Percentiles rank a stretch among this genome's conserved stretches.
phyloP scores from a whole-genome alignment of 2,113 vertebrate genomes.

The Dasyurus viverrinus region DNA sequence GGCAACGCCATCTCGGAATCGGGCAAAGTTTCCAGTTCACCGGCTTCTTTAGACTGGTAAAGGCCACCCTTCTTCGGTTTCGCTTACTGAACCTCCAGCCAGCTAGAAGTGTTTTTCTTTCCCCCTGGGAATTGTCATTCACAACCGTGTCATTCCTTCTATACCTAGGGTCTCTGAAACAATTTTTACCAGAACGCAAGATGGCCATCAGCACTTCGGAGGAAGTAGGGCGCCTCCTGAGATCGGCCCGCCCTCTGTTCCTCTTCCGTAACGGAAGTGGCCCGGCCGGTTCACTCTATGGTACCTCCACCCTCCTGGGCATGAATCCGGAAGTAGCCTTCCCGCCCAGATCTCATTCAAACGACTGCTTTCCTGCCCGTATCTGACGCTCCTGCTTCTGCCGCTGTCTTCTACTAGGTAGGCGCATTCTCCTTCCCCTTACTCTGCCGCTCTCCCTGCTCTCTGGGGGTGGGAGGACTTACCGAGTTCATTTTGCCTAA shows the following conservation, averaged over 20 bases:
- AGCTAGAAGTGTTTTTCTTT: neutral
- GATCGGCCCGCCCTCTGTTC: neutral
- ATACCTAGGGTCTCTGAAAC: fast-evolving
- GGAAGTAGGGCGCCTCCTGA: no score
- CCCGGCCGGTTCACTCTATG: neutral
- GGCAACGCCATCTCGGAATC: neutral
- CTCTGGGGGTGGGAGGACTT: neutral
- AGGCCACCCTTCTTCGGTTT: neutral
- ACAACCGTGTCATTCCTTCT: neutral
- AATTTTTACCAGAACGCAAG: neutral
- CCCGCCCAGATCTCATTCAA: neutral
- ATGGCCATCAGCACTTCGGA: neutral
- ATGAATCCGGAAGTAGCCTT: neutral
- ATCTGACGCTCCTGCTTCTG: neutral
- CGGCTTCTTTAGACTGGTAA: neutral
- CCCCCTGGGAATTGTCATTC: neutral
- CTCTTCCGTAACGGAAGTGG: neutral
- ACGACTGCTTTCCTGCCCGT: neutral
- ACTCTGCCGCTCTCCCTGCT: neutral
- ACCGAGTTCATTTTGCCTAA: neutral
- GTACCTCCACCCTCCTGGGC: neutral
- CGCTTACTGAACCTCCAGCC: neutral
- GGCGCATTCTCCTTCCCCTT: neutral
- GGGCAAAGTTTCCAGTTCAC: neutral
- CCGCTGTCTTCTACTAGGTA: neutral